Conservation (phyloP, 2,888 invertebrate genomes). For the Agrochola circellaris region DNA sequence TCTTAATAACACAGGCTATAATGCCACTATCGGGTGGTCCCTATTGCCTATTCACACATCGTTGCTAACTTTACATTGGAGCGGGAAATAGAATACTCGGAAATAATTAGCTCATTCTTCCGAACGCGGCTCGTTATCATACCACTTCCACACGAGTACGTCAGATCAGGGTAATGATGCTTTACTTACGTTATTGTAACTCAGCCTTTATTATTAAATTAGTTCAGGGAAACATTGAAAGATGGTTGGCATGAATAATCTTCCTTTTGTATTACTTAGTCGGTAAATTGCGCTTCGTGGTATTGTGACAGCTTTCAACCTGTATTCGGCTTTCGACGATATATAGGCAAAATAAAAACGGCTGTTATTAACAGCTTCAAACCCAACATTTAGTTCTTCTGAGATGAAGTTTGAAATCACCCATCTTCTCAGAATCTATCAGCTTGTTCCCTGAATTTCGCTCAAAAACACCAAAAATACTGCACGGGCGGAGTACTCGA, state of each 20-base stretch:
- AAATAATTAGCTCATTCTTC: constrained; percentile 83
- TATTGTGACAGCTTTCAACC: neutral
- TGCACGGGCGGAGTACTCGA: constrained; percentile 80
- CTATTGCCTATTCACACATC: constrained; percentile 70
- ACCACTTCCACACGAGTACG: constrained; percentile 41
- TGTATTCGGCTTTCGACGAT: constrained; percentile 2
- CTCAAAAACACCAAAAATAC: constrained; percentile 87
- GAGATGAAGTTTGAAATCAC: constrained; percentile 20
- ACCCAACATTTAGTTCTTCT: neutral
- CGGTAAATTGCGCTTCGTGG: neutral
- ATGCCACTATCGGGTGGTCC: constrained; percentile 74
- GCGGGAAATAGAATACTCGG: constrained; percentile 72
- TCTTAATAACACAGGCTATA: constrained; percentile 83
- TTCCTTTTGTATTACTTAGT: neutral
- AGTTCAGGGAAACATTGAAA: constrained; percentile 28
- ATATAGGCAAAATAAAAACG: neutral
- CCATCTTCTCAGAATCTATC: constrained; percentile 38
- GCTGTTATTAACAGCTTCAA: constrained; percentile 25
- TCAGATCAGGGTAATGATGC: constrained; percentile 53
- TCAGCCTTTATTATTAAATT: constrained; percentile 34
- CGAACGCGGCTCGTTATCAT: constrained; percentile 70
- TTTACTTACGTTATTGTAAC: constrained; percentile 29
- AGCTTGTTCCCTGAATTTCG: constrained; percentile 78
- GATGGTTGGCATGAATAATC: constrained; percentile 20
- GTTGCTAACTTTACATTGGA: constrained; percentile 44